These are phyloP conservation scores for Lanius ludovicianus DNA, from an alignment of 2,113 vertebrate species.

Conservation along the genomic window DNA sequence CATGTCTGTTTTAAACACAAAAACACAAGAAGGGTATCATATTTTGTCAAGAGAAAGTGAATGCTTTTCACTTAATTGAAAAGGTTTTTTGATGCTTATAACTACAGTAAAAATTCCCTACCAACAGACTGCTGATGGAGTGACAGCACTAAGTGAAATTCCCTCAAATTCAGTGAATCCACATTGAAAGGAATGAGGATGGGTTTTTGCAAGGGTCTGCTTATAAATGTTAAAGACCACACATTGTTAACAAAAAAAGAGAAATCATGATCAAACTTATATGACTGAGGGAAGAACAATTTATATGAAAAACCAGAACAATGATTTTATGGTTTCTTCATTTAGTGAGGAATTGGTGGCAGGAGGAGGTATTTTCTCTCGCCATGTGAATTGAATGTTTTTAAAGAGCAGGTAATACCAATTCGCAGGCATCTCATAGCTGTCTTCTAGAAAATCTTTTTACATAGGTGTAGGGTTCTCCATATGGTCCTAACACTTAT, in stretches of 20 bases:
- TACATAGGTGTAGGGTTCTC: not conserved
- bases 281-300: not conserved
- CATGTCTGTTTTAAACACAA: constrained; percentile 14
- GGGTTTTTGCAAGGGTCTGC: not conserved
- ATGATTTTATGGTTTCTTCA: not conserved
- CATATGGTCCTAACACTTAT: not conserved
- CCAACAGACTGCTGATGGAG: not conserved
- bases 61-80: constrained; percentile 49
- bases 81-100: constrained; percentile 28
- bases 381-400: fast-evolving
- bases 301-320: not conserved
- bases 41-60: not conserved
- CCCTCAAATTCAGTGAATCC: not conserved
- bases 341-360: not conserved
- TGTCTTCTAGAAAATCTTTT: not conserved
- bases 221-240: not conserved
- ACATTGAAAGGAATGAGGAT: not conserved
- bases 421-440: not conserved
- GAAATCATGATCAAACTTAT: not conserved
- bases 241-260: not conserved
- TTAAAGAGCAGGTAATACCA: not conserved
- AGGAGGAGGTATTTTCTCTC: not conserved
- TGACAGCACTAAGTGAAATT: not conserved
- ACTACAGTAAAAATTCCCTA: constrained; percentile 7
- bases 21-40: not conserved